Evolutionary conservation across 1,140 invertebrate genomes (phyloP).

Genomic region (Drosophila lini): DNA sequence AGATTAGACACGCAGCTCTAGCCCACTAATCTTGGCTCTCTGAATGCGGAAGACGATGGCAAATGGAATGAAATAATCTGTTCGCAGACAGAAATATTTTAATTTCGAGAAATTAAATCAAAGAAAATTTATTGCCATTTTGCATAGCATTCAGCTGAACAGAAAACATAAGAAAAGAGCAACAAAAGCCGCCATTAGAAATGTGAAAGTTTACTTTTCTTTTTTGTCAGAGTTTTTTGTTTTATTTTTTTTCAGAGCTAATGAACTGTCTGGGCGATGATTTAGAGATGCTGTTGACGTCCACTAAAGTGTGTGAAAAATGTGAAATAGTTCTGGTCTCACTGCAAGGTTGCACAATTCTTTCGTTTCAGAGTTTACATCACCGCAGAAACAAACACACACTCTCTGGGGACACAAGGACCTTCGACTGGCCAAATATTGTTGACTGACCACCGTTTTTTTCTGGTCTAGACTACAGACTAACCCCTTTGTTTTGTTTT

Average conservation of each 20-base stretch:
- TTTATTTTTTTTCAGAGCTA: constrained; percentile 44
- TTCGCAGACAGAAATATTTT: constrained; percentile 39
- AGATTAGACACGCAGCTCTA: constrained; percentile 65
- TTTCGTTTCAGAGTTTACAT: constrained; percentile 36
- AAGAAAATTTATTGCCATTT: constrained; percentile 70
- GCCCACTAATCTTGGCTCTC: constrained; percentile 37
- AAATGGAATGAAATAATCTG: constrained; percentile 40
- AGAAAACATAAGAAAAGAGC: constrained; percentile 24
- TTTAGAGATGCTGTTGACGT: constrained; percentile 22
- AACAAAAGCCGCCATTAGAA: constrained; percentile 60
- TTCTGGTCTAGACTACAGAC: constrained; percentile 3
- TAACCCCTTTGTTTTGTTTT: constrained; percentile 37
- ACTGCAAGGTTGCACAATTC: constrained; percentile 17
- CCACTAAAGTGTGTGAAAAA: constrained; percentile 1
- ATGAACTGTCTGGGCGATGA: constrained; percentile 61
- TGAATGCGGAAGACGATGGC: constrained; percentile 61
- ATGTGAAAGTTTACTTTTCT: constrained; percentile 82
- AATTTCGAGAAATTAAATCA: constrained; percentile 76
- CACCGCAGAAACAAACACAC: not conserved
- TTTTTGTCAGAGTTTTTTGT: constrained; percentile 37
- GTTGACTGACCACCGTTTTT: constrained; percentile 24
- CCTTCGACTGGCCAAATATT: constrained; percentile 57
- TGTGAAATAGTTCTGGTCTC: constrained; percentile 30
- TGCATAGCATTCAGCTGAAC: constrained; percentile 35
- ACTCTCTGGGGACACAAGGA: constrained; percentile 27